Evolutionary conservation across 2,797 vertebrate species (phyloP).

Genomic region (Meda fulgida): DNA sequence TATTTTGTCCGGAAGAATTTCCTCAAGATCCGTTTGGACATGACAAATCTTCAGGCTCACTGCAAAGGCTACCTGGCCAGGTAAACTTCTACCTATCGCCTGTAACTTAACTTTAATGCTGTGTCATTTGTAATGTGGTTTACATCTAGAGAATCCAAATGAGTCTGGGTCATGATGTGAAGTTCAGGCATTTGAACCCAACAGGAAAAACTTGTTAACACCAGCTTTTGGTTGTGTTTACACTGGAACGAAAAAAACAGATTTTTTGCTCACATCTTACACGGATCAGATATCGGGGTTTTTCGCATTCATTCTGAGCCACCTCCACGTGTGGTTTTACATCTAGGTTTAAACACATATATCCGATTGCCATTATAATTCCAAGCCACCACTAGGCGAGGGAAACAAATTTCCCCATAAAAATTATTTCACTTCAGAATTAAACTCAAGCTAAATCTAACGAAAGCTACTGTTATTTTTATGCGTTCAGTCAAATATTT

Average conservation of each 20-base stretch:
- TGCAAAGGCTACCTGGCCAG: conserved; percentile 86
- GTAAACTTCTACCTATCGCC: conserved; percentile 65
- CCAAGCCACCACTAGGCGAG: too few species aligned
- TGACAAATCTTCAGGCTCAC: conserved; percentile 81
- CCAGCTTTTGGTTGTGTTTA: background rate
- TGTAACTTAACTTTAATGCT: background rate
- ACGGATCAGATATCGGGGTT: background rate
- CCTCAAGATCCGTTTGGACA: conserved; percentile 76
- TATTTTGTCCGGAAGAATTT: conserved; percentile 85
- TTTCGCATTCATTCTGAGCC: background rate
- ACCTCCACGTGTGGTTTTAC: background rate
- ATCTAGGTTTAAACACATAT: background rate
- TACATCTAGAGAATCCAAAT: background rate
- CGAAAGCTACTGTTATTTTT: background rate
- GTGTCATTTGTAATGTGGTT: background rate
- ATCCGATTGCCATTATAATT: too few species aligned
- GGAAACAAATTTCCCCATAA: too few species aligned
- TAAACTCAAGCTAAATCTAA: too few species aligned
- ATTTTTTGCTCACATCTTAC: background rate
- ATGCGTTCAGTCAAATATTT: background rate
- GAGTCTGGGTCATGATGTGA: background rate
- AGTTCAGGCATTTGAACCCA: background rate
- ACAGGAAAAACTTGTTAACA: background rate
- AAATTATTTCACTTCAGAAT: too few species aligned
- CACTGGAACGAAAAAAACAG: background rate